Base-by-base conservation (phyloP, 2,113 vertebrate species). In the Strix aluco region DNA sequence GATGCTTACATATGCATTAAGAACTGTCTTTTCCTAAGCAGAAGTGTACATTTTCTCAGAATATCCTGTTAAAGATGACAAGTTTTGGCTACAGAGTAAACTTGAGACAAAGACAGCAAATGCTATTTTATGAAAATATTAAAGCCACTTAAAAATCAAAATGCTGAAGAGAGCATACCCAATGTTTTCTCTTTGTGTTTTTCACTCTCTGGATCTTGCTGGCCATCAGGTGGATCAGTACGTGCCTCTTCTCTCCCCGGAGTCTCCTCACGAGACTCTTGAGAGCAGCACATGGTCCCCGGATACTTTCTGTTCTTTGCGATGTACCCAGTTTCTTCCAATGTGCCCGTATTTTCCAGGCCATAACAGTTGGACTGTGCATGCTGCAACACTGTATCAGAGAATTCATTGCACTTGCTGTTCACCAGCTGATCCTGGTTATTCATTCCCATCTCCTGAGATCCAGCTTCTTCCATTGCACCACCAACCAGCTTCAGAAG, bases 211-310 rank as follows among this genome's bases (percentile, higher is more conserved):
- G 98, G 98, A 77, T 99, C 98, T 30, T 99, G 98, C 46, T 99
- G 99, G 7, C 98, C 97, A 81, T 99, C 99, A 16, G 98, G 98
- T 25, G 99, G 98, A 55, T 99, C 98, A 5, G 98, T 98, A 74
- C 98, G 98, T 69, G 98, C 96, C 96, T 98, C 99, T 93, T 99
- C 99, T 88, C 98, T 98, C 26, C 99, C 99, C 6, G 99, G 99
- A 57, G 98, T 99, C 86, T 99, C 99, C 63, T 99, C 99, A 67
- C 98, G 98, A 84, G 98, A 97, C 89, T 98, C 98, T 11, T 97
- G 98, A 15, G 98, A 87, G 59, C 98, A 98, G 95, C 98, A 99
- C 0, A 73, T 54, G 6, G 97, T 93, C 29, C 81, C 96, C 6
- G 83, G 97, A 97, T 97, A 93, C 96, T 62, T 97, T 80, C 94